Conservation (phyloP, 2,113 vertebrate genomes). For the Xiphias gladius region DNA sequence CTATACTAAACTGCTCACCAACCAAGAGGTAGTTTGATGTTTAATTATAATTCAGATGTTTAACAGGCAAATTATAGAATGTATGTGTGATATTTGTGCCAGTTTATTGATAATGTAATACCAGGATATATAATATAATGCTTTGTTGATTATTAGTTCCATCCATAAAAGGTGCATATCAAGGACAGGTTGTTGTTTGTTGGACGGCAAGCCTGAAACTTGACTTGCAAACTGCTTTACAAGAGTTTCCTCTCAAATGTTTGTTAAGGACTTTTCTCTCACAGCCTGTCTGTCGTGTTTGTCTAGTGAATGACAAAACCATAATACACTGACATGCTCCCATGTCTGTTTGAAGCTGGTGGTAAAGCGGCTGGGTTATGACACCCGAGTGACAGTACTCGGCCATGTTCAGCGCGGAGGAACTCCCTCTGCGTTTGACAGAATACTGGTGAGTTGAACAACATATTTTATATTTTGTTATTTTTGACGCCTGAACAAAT, state of each 20-base stretch:
- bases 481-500: neutral
- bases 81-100: too few species aligned
- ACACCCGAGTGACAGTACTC: constrained; percentile 93
- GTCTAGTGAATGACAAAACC: neutral
- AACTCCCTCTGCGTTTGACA: constrained; percentile 93
- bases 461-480: neutral
- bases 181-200: neutral
- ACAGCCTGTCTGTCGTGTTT: neutral
- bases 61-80: neutral
- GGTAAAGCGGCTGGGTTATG: constrained; percentile 89
- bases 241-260: neutral
- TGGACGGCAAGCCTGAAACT: neutral
- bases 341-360: constrained; percentile 86
- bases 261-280: too few species aligned
- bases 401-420: constrained; percentile 96
- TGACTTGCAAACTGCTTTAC: neutral
- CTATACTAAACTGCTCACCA: neutral
- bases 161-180: neutral
- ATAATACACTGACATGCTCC: neutral
- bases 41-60: neutral
- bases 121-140: neutral
- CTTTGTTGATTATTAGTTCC: neutral
- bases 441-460: constrained; percentile 88
- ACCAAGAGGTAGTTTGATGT: neutral
- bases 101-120: too few species aligned